These are phyloP conservation scores for Eonycteris spelaea DNA, from an alignment of 2,113 vertebrate species.

Conservation along the genomic window DNA sequence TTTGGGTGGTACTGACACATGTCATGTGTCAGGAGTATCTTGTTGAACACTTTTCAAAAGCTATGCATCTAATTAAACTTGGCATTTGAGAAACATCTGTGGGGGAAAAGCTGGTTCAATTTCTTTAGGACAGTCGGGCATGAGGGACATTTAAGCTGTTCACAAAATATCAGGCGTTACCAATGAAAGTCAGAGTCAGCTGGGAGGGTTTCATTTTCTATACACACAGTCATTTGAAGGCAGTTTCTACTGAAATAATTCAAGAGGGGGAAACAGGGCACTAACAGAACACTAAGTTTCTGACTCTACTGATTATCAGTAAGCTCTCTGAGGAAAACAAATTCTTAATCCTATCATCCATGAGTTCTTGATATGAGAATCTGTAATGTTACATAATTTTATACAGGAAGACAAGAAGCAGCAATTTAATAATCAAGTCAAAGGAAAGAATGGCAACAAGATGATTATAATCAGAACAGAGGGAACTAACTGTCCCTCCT, in stretches of 20 bases:
- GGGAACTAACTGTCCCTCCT: not conserved
- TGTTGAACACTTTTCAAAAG: conserved; percentile 25
- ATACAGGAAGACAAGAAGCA: conserved; percentile 42
- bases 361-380: conserved; percentile 36
- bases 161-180: not conserved
- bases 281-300: conserved; percentile 31
- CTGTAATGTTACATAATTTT: conserved; percentile 54
- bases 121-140: not conserved
- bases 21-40: not conserved
- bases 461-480: conserved; percentile 47
- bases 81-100: not conserved
- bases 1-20: not conserved
- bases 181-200: conserved; percentile 1
- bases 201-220: not conserved
- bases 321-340: not conserved
- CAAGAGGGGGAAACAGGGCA: not conserved
- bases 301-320: not conserved
- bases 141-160: conserved; percentile 6
- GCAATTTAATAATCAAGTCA: conserved; percentile 55
- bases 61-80: not conserved
- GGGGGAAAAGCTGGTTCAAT: not conserved
- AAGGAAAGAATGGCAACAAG: conserved; percentile 31
- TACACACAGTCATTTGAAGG: not conserved
- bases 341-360: not conserved
- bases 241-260: conserved; percentile 28